These are phyloP conservation scores for Silurus glanis DNA, from an alignment of 2,113 vertebrate species.

Conservation along the genomic window DNA sequence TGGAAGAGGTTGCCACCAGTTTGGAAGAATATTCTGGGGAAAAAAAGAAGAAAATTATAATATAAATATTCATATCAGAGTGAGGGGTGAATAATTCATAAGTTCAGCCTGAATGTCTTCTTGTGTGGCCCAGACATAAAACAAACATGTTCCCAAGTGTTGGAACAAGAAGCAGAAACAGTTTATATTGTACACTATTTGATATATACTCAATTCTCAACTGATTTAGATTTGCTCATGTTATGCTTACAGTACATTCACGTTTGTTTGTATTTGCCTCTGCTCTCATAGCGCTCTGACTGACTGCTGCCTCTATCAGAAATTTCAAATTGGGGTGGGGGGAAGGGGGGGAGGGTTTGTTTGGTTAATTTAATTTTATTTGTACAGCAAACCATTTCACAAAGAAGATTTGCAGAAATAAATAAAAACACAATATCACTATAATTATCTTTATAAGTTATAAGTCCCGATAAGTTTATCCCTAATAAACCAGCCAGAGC, in stretches of 20 bases:
- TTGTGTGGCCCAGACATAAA: conserved; percentile 5
- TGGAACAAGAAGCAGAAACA: background rate
- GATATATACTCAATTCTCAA: background rate
- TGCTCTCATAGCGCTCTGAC: background rate
- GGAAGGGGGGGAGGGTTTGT: too few relatives aligned
- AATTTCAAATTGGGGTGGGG: background rate
- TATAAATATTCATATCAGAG: background rate
- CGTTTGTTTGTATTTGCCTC: background rate
- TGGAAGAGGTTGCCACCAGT: too few relatives aligned
- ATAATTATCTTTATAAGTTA: too few relatives aligned
- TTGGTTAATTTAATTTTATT: too few relatives aligned
- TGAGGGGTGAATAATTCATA: background rate
- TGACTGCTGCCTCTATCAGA: background rate
- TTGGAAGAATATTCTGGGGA: too few relatives aligned
- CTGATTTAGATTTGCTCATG: background rate
- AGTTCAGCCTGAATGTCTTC: background rate
- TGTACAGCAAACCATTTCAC: too few relatives aligned
- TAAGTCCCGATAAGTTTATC: too few relatives aligned
- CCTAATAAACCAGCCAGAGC: too few relatives aligned
- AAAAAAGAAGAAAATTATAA: too few relatives aligned
- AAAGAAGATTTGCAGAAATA: too few relatives aligned
- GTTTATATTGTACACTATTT: background rate
- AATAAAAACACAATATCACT: too few relatives aligned
- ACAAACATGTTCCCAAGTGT: background rate
- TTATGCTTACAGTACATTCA: background rate